Percentiles rank a stretch among this genome's conserved stretches.
Conservation (phyloP, 1,140 invertebrate species). For the Holcopasites calliopsidis region DNA sequence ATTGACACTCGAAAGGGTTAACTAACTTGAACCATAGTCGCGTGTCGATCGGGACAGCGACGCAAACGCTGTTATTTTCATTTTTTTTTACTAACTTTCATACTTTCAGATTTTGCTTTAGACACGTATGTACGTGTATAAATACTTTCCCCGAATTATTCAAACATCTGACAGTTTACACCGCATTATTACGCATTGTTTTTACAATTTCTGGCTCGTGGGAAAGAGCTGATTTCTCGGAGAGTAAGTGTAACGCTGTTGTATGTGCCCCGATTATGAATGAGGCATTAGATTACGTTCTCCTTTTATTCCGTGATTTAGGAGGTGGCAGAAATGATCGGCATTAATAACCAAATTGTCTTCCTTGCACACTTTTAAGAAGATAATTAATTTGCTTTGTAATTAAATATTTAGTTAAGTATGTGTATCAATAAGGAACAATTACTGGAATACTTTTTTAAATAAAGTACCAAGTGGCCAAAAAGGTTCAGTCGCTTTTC, state of each 20-base stretch:
- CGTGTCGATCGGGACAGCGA: neutral
- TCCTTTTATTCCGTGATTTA: neutral
- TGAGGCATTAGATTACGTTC: neutral
- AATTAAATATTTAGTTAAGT: no score
- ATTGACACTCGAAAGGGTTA: neutral
- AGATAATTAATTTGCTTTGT: no score
- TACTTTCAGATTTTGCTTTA: neutral
- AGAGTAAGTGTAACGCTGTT: neutral
- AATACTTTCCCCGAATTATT: neutral
- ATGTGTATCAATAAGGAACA: no score
- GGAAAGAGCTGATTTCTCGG: conserved; percentile 8
- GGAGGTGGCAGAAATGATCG: no score
- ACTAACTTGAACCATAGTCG: neutral
- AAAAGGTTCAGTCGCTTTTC: no score
- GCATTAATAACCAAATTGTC: no score
- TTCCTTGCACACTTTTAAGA: no score
- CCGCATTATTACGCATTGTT: conserved; percentile 1
- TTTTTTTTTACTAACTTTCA: neutral
- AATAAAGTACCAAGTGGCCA: no score
- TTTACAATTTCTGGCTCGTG: conserved; percentile 24
- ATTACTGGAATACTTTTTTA: no score
- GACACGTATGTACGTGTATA: neutral
- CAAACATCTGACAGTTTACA: neutral
- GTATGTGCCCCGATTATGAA: conserved; percentile 4
- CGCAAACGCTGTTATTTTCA: neutral